phyloP scores from a whole-genome alignment of 2,888 invertebrate species.

The Acleris literana region DNA sequence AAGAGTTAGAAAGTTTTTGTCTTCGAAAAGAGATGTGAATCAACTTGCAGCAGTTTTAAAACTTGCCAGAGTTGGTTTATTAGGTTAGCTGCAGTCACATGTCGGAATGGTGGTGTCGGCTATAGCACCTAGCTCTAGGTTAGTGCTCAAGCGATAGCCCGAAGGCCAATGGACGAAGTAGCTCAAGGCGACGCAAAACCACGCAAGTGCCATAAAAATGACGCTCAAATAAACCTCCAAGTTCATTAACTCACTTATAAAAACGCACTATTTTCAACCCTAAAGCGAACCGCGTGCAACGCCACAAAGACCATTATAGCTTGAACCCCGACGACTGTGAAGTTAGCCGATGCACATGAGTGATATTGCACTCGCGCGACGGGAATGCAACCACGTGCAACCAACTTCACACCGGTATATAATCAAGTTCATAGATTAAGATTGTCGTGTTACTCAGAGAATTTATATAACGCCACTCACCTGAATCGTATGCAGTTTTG shows the following conservation, averaged over 20 bases:
- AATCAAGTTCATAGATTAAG: constrained; percentile 83
- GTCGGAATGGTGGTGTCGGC: not conserved
- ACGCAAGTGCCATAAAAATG: constrained; percentile 50
- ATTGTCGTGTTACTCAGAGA: constrained; percentile 64
- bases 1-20: too few relatives aligned
- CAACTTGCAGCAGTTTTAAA: too few relatives aligned
- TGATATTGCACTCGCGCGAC: constrained; percentile 65
- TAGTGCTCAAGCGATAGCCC: constrained; percentile 45
- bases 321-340: constrained; percentile 44
- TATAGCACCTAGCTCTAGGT: constrained; percentile 32
- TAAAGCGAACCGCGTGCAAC: constrained; percentile 43
- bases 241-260: constrained; percentile 70
- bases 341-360: constrained; percentile 58
- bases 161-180: constrained; percentile 60
- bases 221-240: constrained; percentile 56
- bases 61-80: too few relatives aligned
- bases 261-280: constrained; percentile 51
- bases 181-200: constrained; percentile 54
- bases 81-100: constrained; percentile 1
- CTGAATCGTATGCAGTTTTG: constrained; percentile 61
- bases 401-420: constrained; percentile 63
- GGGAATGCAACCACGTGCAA: constrained; percentile 68
- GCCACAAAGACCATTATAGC: constrained; percentile 48
- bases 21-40: too few relatives aligned
- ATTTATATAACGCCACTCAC: constrained; percentile 59